These are phyloP conservation scores for Harpegnathos saltator DNA, from an alignment of 1,140 invertebrate genomes.

Conservation along the genomic window DNA sequence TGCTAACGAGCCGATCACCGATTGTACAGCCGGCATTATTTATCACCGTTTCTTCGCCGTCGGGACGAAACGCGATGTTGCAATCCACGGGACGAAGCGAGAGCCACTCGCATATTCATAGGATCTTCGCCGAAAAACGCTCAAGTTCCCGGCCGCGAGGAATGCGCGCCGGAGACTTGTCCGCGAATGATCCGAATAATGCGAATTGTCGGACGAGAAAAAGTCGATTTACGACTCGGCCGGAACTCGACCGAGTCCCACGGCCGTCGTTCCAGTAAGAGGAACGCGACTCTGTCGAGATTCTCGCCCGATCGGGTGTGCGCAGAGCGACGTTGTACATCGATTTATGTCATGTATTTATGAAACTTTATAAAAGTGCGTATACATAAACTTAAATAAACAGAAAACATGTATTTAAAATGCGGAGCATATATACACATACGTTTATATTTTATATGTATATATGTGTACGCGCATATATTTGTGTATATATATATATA, in stretches of 20 bases:
- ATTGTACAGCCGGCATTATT: not conserved
- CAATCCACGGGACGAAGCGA: not conserved
- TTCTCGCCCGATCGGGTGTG: not conserved
- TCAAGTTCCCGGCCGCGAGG: not conserved
- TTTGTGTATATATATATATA: constrained; percentile 15
- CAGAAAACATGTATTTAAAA: constrained; percentile 24
- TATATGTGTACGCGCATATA: constrained; percentile 7
- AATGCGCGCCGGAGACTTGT: not conserved
- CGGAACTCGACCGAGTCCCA: too few relatives aligned
- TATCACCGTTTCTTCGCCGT: not conserved
- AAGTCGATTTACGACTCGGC: too few relatives aligned
- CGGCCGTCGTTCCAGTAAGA: too few relatives aligned
- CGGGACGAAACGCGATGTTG: not conserved
- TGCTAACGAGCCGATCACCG: too few relatives aligned
- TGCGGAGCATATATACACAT: constrained; percentile 30
- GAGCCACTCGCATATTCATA: not conserved
- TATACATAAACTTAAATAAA: constrained; percentile 45
- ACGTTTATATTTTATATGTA: constrained; percentile 22
- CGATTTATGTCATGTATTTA: constrained; percentile 33
- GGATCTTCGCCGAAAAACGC: not conserved
- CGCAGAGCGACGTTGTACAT: not conserved
- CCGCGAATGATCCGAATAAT: not conserved
- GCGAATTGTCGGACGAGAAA: too few relatives aligned
- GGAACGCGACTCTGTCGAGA: too few relatives aligned
- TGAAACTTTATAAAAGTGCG: constrained; percentile 27